phyloP scores from a whole-genome alignment of 2,888 invertebrate genomes.

The Dicranocentrus wangi region DNA sequence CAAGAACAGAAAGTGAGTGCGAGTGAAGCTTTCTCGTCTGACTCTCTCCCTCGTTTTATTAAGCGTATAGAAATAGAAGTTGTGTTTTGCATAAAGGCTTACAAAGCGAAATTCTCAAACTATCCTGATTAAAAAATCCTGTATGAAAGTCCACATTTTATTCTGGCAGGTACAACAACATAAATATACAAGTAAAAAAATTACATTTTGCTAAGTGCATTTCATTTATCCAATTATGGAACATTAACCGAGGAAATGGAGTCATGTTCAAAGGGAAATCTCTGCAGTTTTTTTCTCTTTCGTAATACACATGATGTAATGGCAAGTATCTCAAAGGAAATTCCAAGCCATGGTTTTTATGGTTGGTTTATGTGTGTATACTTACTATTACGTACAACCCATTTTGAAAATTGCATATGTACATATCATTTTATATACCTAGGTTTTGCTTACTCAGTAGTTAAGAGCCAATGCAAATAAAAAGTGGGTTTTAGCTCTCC shows the following conservation, averaged over 20 bases:
- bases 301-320: no score
- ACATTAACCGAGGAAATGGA: background rate
- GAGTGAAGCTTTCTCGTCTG: background rate
- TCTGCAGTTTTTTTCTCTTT: background rate
- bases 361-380: background rate
- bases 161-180: no score
- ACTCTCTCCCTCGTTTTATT: background rate
- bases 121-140: no score
- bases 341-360: background rate
- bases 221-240: slow-evolving; percentile 8
- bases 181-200: no score
- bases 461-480: background rate
- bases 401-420: slow-evolving; percentile 29
- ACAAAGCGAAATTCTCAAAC: no score
- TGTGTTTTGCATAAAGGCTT: no score
- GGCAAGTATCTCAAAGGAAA: no score
- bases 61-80: no score
- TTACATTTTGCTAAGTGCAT: background rate
- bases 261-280: slow-evolving; percentile 12
- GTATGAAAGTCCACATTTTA: no score
- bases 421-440: background rate
- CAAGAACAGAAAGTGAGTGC: slow-evolving; percentile 2
- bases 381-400: background rate
- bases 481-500: background rate
- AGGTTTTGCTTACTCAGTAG: background rate